These are phyloP conservation scores for Cricetomys ansorgei DNA, from an alignment of 2,113 vertebrate species.

Conservation along the genomic window DNA sequence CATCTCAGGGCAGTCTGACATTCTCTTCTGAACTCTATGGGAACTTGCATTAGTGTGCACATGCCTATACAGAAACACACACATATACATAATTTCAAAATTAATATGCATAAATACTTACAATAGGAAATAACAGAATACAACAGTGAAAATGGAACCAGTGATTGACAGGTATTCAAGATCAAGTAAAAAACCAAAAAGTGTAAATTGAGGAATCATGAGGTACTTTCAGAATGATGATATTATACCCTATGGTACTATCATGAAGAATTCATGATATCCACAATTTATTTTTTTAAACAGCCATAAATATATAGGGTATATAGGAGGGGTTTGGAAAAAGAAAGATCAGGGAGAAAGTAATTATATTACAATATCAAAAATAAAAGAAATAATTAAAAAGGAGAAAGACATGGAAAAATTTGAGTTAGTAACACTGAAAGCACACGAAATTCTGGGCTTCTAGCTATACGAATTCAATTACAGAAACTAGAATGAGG, in stretches of 20 bases:
- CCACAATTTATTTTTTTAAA: too few relatives aligned
- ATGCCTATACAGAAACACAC: neutral
- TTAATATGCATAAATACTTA: neutral
- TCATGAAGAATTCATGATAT: too few relatives aligned
- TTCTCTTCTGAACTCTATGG: neutral
- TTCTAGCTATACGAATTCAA: neutral
- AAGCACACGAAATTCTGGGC: neutral
- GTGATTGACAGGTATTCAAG: neutral
- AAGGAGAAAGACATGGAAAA: neutral
- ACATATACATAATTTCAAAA: neutral
- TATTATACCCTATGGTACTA: neutral
- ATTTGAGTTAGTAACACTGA: neutral
- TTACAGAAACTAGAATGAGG: neutral
- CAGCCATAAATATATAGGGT: too few relatives aligned
- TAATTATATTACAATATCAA: neutral
- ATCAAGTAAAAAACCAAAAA: accelerated
- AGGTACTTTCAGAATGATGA: neutral
- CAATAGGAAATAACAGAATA: neutral
- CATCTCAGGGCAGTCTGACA: neutral
- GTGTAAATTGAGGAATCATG: too few relatives aligned
- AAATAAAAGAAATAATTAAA: neutral
- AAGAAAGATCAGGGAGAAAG: neutral
- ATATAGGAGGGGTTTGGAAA: neutral
- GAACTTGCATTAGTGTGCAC: neutral
- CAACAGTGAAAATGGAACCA: neutral